Conservation (phyloP, 2,888 invertebrate species). For the Aspidapion aeneum region DNA sequence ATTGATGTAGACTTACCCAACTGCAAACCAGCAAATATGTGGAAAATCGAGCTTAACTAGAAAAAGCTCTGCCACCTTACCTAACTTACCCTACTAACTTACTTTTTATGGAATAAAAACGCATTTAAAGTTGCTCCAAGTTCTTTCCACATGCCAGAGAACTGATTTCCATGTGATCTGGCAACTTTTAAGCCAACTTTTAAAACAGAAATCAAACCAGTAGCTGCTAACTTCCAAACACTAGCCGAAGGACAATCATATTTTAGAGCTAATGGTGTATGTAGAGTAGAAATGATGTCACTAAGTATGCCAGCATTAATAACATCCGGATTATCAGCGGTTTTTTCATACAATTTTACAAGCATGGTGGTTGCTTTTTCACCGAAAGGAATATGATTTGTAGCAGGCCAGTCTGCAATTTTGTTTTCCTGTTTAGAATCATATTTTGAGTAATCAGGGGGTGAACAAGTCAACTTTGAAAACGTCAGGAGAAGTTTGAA, state of each 20-base stretch:
- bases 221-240: constrained; percentile 81
- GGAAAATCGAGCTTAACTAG: too few species aligned
- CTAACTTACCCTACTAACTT: too few species aligned
- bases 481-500: constrained; percentile 64
- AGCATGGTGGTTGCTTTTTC: constrained; percentile 74
- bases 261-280: constrained; percentile 72
- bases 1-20: too few species aligned
- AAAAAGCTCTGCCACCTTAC: too few species aligned
- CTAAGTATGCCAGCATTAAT: constrained; percentile 69
- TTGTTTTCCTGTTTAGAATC: constrained; percentile 48
- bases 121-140: constrained; percentile 84
- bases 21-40: too few species aligned
- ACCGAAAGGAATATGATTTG: constrained; percentile 84
- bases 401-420: constrained; percentile 69
- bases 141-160: constrained; percentile 80
- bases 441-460: constrained; percentile 55
- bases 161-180: constrained; percentile 69
- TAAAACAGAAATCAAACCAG: constrained; percentile 71
- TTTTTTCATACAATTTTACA: constrained; percentile 70
- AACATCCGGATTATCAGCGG: constrained; percentile 67
- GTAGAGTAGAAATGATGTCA: constrained; percentile 62
- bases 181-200: constrained; percentile 86
- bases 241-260: constrained; percentile 75
- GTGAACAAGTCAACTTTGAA: constrained; percentile 67
- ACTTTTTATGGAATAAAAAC: constrained; percentile 86